A percentile compares a stretch with the other conserved stretches of the same genome.
Conservation (phyloP, 2,888 invertebrate species). For the Andrena fulva region DNA sequence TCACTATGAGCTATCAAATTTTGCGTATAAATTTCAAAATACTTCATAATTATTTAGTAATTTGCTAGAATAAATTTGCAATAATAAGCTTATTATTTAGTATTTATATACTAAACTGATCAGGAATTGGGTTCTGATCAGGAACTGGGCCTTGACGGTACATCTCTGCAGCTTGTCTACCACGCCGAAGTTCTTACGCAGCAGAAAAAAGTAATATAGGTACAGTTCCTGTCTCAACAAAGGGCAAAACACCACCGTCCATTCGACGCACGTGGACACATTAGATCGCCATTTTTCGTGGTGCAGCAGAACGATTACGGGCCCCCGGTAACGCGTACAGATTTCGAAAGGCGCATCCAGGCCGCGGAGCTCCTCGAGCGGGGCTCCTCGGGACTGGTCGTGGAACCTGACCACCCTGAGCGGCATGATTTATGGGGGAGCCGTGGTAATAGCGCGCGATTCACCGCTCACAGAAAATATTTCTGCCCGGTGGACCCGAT, state of each 20-base stretch:
- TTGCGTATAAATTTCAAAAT: no score
- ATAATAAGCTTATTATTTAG: no score
- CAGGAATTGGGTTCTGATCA: no score
- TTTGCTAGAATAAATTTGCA: no score
- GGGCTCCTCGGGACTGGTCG: conserved; percentile 48
- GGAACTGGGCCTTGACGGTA: no score
- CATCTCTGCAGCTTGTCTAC: not conserved
- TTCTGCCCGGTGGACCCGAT: conserved; percentile 71
- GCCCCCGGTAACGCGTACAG: conserved; percentile 28
- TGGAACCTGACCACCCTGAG: conserved; percentile 79
- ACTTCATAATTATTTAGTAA: no score
- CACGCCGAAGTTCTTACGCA: not conserved
- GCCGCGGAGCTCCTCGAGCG: conserved; percentile 39
- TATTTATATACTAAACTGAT: no score
- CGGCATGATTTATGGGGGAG: conserved; percentile 78
- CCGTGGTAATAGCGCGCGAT: conserved; percentile 77
- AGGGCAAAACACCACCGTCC: conserved; percentile 27
- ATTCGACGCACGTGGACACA: conserved; percentile 52
- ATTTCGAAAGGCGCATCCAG: conserved; percentile 47
- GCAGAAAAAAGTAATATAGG: conserved; percentile 2
- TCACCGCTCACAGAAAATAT: conserved; percentile 78
- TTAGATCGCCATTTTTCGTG: conserved; percentile 54
- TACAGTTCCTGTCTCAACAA: not conserved
- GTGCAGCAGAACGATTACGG: conserved; percentile 48
- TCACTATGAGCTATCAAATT: no score